These are phyloP conservation scores for Sussaba pulchella DNA, from an alignment of 2,888 invertebrate species.

Conservation along the genomic window DNA sequence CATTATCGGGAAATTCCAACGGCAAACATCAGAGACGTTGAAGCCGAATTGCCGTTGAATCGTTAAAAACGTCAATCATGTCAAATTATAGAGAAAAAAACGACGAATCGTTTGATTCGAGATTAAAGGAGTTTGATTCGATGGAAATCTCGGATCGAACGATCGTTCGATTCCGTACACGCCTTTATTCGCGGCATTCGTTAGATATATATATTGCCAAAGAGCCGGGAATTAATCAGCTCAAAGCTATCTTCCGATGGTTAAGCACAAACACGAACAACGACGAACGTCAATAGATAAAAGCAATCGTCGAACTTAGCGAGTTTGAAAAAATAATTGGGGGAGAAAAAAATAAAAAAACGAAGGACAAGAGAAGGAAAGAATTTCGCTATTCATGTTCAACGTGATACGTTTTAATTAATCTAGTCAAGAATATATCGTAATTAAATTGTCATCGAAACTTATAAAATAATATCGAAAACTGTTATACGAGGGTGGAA, in stretches of 20 bases:
- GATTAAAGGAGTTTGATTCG: too few relatives aligned
- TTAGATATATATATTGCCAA: constrained; percentile 14
- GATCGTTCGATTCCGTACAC: neutral
- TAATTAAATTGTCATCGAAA: constrained; percentile 45
- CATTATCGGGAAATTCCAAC: constrained; percentile 26
- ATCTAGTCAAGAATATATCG: constrained; percentile 54
- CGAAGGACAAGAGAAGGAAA: constrained; percentile 65
- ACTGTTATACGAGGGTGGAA: constrained; percentile 11
- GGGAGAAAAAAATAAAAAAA: constrained; percentile 62
- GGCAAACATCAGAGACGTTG: constrained; percentile 43
- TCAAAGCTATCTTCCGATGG: constrained; percentile 50
- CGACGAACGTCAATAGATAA: too few relatives aligned
- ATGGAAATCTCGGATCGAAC: neutral
- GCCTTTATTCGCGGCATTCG: constrained; percentile 36
- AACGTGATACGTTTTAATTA: constrained; percentile 48
- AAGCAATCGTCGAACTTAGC: too few relatives aligned
- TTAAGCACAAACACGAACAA: constrained; percentile 35
- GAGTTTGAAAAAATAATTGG: neutral
- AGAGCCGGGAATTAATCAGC: constrained; percentile 53
- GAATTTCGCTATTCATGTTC: constrained; percentile 27
- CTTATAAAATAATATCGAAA: constrained; percentile 37
- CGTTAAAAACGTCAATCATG: constrained; percentile 25
- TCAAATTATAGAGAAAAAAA: too few relatives aligned
- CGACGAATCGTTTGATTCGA: too few relatives aligned
- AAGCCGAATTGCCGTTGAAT: neutral